These are phyloP conservation scores for Numida meleagris DNA, from an alignment of 2,113 vertebrate genomes.

Conservation along the genomic window DNA sequence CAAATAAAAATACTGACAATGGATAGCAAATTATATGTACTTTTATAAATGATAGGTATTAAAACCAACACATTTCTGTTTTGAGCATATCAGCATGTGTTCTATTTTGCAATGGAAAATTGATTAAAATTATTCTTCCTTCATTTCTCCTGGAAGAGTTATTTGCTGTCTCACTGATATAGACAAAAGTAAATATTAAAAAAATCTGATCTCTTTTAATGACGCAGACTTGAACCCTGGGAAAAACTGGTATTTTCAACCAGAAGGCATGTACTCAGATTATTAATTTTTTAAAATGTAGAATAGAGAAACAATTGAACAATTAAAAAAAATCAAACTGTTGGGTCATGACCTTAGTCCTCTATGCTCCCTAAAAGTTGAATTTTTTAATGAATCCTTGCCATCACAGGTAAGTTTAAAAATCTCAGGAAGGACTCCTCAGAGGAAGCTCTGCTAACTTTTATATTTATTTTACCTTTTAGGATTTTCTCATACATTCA, in stretches of 20 bases:
- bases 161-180: neutral
- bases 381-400: neutral
- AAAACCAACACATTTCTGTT: neutral
- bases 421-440: too few species aligned
- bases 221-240: neutral
- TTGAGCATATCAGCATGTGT: neutral
- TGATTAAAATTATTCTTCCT: neutral
- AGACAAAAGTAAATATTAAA: neutral
- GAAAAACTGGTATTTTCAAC: neutral
- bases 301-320: neutral
- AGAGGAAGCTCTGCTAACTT: neutral
- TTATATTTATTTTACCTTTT: neutral
- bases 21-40: neutral
- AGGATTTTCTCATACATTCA: neutral
- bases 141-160: neutral
- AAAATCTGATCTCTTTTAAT: neutral
- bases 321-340: neutral
- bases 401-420: neutral
- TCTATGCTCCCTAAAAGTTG: neutral
- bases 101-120: neutral
- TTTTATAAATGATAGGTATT: neutral
- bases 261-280: neutral
- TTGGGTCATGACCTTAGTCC: neutral
- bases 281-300: neutral
- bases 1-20: conserved; percentile 48